phyloP scores from a whole-genome alignment of 2,797 vertebrate species.

The Karalla daura region DNA sequence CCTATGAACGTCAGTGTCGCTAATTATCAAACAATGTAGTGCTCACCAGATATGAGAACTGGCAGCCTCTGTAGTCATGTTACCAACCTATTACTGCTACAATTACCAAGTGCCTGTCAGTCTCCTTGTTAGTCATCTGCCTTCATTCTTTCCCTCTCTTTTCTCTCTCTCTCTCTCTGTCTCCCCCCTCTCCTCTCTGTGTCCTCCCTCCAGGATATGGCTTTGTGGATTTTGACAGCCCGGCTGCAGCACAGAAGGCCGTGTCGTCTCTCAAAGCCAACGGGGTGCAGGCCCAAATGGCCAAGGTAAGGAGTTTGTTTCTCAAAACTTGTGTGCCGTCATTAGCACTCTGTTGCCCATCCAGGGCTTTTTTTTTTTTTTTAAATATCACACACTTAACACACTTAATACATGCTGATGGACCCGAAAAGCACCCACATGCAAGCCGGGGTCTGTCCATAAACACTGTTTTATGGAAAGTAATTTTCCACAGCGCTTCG shows the following conservation, averaged over 20 bases:
- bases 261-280: slow-evolving; percentile 97
- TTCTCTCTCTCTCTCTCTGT: slow-evolving; percentile 20
- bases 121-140: slow-evolving; percentile 76
- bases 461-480: slow-evolving; percentile 55
- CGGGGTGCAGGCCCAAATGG: slow-evolving; percentile 97
- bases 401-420: slow-evolving; percentile 30
- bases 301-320: slow-evolving; percentile 89
- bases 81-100: slow-evolving; percentile 81
- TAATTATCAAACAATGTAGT: slow-evolving; percentile 85
- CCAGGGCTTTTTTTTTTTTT: slow-evolving; percentile 17
- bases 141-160: slow-evolving; percentile 53
- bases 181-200: slow-evolving; percentile 31
- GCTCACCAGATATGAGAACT: slow-evolving; percentile 82
- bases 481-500: slow-evolving; percentile 30
- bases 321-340: slow-evolving; percentile 20
- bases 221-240: slow-evolving; percentile 99
- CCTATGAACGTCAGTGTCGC: slow-evolving; percentile 77
- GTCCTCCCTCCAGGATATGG: slow-evolving; percentile 90
- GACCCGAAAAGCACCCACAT: slow-evolving; percentile 33
- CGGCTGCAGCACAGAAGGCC: slow-evolving; percentile 96
- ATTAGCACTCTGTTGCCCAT: slow-evolving; percentile 14
- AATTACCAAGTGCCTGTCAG: slow-evolving; percentile 80
- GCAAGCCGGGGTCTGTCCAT: slow-evolving; percentile 44
- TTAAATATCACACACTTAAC: slow-evolving; percentile 29
- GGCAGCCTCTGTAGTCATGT: slow-evolving; percentile 82